Percentiles rank a stretch among this genome's conserved stretches.
Conservation (phyloP, 2,888 invertebrate species). For the Rhingia rostrata region DNA sequence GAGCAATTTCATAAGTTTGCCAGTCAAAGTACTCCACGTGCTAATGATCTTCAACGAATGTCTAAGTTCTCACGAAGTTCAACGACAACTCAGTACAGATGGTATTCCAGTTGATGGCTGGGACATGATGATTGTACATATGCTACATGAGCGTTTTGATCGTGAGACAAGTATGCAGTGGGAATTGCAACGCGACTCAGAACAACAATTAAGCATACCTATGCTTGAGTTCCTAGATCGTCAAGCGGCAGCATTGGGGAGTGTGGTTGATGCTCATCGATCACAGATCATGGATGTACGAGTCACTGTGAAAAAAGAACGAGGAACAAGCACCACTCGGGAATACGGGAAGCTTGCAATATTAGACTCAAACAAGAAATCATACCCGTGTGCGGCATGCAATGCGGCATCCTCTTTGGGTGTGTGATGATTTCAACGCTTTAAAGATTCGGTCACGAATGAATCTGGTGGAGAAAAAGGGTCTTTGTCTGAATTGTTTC, state of each 20-base stretch:
- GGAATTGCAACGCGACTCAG: conserved; percentile 16
- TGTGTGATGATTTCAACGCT: conserved; percentile 2
- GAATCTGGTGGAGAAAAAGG: no score
- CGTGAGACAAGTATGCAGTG: no score
- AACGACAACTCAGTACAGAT: neutral
- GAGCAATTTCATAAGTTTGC: neutral
- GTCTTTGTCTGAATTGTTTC: neutral
- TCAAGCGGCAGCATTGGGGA: neutral
- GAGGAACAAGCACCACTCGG: neutral
- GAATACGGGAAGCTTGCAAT: neutral
- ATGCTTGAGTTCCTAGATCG: conserved; percentile 1
- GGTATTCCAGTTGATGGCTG: conserved; percentile 26
- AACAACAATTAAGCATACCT: conserved; percentile 2
- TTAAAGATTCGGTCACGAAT: neutral
- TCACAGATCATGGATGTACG: neutral
- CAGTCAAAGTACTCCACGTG: conserved; percentile 1
- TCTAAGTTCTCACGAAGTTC: neutral
- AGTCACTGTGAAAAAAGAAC: conserved; percentile 2
- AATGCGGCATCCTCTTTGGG: conserved; percentile 4
- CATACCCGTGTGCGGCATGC: neutral
- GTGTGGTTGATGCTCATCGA: conserved; percentile 1
- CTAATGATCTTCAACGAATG: conserved; percentile 9
- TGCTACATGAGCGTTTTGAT: conserved; percentile 34
- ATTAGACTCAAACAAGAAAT: neutral
- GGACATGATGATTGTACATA: conserved; percentile 46